Conservation (phyloP, 2,888 invertebrate species). For the Polydrusus tereticollis region DNA sequence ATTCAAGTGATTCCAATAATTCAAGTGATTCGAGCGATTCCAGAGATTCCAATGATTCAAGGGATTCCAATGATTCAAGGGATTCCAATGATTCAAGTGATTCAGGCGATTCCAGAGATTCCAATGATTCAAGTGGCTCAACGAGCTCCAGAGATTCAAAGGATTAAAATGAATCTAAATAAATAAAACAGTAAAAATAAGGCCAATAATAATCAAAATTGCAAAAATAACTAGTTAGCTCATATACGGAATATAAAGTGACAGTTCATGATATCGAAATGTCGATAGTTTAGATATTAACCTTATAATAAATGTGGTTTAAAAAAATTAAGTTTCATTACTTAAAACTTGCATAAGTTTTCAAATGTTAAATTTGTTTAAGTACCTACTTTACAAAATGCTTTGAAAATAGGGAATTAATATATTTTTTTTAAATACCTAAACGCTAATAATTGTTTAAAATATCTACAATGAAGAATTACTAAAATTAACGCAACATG, state of each 20-base stretch:
- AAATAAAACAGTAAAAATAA: neutral
- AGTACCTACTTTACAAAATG: too few species aligned
- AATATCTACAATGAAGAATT: too few species aligned
- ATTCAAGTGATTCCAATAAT: neutral
- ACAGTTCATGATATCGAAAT: too few species aligned
- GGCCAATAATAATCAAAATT: neutral
- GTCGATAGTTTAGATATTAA: too few species aligned
- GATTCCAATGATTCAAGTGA: neutral
- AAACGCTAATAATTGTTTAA: too few species aligned
- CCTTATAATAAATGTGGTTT: neutral
- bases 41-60: neutral
- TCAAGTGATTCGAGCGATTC: neutral
- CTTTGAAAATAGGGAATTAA: too few species aligned
- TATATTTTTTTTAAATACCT: too few species aligned
- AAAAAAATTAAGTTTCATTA: too few species aligned
- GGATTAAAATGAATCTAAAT: neutral
- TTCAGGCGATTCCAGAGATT: neutral
- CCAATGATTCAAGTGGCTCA: neutral
- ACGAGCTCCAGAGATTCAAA: neutral
- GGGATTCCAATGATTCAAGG: neutral
- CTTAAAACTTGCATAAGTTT: too few species aligned
- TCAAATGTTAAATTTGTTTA: too few species aligned
- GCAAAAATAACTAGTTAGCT: neutral
- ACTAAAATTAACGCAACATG: too few species aligned
- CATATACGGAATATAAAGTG: too few species aligned